These are phyloP conservation scores for Ailuropoda melanoleuca DNA, from an alignment of 2,113 vertebrate species.

Conservation along the genomic window DNA sequence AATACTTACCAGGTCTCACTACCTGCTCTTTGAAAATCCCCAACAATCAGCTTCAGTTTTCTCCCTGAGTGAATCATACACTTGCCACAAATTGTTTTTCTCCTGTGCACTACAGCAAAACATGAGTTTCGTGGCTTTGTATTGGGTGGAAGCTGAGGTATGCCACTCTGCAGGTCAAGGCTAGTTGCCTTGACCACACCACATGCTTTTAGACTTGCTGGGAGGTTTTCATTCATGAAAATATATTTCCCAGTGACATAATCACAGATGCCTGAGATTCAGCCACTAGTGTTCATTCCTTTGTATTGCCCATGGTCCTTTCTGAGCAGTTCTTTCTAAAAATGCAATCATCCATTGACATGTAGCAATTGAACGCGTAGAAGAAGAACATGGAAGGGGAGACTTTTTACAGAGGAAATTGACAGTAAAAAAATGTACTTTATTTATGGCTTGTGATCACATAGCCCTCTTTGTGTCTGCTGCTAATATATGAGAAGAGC, in stretches of 20 bases:
- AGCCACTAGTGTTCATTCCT: not conserved
- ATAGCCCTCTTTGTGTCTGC: not conserved
- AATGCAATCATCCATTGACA: not conserved
- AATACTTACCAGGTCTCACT: not conserved
- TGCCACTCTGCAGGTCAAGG: conserved; percentile 28
- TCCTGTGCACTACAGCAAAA: not conserved
- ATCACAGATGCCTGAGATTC: conserved; percentile 11
- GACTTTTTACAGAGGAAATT: conserved; percentile 2
- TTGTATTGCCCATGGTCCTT: not conserved
- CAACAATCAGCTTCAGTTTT: not conserved
- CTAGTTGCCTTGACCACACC: not conserved
- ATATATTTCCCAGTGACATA: not conserved
- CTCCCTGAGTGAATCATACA: not conserved
- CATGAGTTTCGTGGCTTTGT: not conserved
- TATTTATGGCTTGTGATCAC: not conserved
- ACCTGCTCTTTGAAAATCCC: not conserved
- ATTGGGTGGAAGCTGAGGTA: not conserved
- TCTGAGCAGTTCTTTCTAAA: conserved; percentile 44
- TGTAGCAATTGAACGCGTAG: not conserved
- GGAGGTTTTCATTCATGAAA: conserved; percentile 52
- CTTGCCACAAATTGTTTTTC: not conserved
- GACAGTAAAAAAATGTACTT: not conserved
- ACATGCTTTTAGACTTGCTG: not conserved
- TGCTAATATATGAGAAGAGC: not conserved
- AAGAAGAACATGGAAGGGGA: not conserved